Base-by-base conservation (phyloP, 2,113 vertebrate genomes). In the Megaceryle maxima region DNA sequence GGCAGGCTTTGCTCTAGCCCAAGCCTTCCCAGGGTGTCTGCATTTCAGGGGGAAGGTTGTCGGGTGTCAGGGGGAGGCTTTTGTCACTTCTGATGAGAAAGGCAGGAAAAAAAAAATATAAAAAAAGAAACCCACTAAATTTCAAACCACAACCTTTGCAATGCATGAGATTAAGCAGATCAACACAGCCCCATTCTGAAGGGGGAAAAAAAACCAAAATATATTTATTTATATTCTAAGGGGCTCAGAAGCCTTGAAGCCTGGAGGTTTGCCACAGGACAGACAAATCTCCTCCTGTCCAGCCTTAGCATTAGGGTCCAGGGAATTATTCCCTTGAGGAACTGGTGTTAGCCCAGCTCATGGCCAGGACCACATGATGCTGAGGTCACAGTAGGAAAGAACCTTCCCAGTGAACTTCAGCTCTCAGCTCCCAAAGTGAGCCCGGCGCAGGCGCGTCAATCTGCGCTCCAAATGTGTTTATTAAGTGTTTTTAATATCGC, bases 401-500 rank as follows among this genome's bases (percentile, higher is more conserved):
- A 3, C 2, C 1, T 26, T 16, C 4, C 3, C 2, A 0, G 20
- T 4, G 51, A 84, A 60, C 19, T 56, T 10, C 60, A 75, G 51
- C 60, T 1, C 51, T 10, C 3, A 7, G 33, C 43, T 84, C 86
- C 35, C 92, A 19, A 26, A 29, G 59, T 4, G 0, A 24, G 1
- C 25, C 37, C 0, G 3, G 33, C 0, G 0, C 89, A 19, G 29
- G 25, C 21, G 0, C 18, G 0, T 29, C 39, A 26, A 5, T 13
- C 66, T 5, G 24, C 0, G 0, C 77, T 88, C 78, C 53, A 7
- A 39, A 68, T 2, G 16, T 6, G 82, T 88, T 94, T 48, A 60
- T 84, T 89, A 95, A 33, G 60, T 21, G 77, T 9, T 88, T 90
- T 88, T 75, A 90, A 84, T 91, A 93, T 72, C 8, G 0, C 3